These are phyloP conservation scores for Temnothorax nylanderi DNA, from an alignment of 1,140 invertebrate species.

Conservation along the genomic window DNA sequence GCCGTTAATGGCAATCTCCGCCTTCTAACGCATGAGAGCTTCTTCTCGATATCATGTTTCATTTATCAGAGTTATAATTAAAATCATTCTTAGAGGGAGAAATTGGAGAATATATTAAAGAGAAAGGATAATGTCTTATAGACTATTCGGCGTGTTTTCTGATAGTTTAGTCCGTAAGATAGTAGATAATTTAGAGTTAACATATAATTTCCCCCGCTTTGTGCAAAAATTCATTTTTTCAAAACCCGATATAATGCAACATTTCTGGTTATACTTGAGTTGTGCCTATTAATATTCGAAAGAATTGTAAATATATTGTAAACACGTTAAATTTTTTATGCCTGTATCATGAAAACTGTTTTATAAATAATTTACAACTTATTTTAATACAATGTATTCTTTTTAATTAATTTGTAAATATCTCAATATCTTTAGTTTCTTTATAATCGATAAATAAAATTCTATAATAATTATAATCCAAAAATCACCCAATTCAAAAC, in stretches of 20 bases:
- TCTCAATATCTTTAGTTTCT: background rate
- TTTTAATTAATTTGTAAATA: constrained; percentile 41
- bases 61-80: constrained; percentile 36
- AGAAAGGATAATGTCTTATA: background rate
- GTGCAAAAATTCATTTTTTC: constrained; percentile 26
- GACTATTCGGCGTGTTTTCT: background rate
- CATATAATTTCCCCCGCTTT: constrained; percentile 3
- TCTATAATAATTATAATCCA: background rate
- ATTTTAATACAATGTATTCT: background rate
- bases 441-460: constrained; percentile 7
- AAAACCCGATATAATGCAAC: background rate
- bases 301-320: constrained; percentile 49
- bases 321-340: constrained; percentile 6
- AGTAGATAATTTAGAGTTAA: constrained; percentile 8
- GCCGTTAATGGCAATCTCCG: constrained; percentile 64
- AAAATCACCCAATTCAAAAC: background rate
- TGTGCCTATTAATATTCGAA: background rate
- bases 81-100: constrained; percentile 27
- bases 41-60: constrained; percentile 63
- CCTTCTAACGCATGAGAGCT: constrained; percentile 74
- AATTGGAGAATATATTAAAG: constrained; percentile 14
- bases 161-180: constrained; percentile 11
- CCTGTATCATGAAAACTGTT: background rate
- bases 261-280: background rate
- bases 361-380: constrained; percentile 6